Conservation (phyloP, 2,888 invertebrate species). For the Pachycephus smyrnensis region DNA sequence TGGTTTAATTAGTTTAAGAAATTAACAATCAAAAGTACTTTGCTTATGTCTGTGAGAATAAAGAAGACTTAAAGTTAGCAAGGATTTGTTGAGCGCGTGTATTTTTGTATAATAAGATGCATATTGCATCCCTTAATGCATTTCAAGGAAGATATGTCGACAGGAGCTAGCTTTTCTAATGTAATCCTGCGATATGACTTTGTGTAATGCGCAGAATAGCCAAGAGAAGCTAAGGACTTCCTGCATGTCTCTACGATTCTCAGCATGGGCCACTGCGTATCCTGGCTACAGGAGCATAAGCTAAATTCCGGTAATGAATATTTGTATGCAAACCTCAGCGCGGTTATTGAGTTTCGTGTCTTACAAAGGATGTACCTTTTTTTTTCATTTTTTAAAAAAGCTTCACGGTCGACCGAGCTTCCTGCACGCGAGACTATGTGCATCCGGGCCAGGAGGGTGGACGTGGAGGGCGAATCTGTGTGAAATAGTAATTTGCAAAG, state of each 20-base stretch:
- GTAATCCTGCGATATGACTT: conserved; percentile 26
- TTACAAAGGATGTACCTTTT: conserved; percentile 12
- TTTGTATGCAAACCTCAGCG: conserved; percentile 16
- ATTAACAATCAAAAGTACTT: not conserved
- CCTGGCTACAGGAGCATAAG: not conserved
- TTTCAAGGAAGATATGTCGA: too few relatives aligned
- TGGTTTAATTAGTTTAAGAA: not conserved
- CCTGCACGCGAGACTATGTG: too few relatives aligned
- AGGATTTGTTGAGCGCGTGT: too few relatives aligned
- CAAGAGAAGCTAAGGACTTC: conserved; percentile 6
- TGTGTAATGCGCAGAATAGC: conserved; percentile 13
- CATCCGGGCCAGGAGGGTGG: not conserved
- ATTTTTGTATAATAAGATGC: too few relatives aligned
- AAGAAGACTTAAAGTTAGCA: not conserved
- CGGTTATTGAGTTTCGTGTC: conserved; percentile 23
- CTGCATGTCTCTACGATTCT: conserved; percentile 6
- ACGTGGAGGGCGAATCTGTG: too few relatives aligned
- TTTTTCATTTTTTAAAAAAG: not conserved
- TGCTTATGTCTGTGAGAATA: not conserved
- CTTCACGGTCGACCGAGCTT: too few relatives aligned
- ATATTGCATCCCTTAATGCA: too few relatives aligned
- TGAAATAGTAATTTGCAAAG: conserved; percentile 22
- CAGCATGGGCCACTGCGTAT: too few relatives aligned
- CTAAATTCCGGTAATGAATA: conserved; percentile 22
- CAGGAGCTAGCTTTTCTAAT: conserved; percentile 2